Base-by-base conservation (phyloP, 1,140 invertebrate genomes). In the Trichonephila inaurata region DNA sequence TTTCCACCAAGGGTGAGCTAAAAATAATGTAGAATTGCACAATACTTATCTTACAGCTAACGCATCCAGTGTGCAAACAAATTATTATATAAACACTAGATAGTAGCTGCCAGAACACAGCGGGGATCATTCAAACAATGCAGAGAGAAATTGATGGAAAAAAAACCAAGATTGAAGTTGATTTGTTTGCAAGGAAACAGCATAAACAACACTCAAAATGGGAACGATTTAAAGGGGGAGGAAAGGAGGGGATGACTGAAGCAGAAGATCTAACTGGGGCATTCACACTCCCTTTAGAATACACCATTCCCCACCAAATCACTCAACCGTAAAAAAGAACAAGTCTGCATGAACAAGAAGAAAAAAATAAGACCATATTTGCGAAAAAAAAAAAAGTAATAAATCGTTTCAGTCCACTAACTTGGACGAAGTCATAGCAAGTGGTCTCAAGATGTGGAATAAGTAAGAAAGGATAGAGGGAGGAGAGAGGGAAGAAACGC, bases 391-490 rank as follows among this genome's bases (percentile, higher is more conserved):
- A 60, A 61, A 62, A 91, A 82, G 14, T 40, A 40, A 40, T 40
- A 40, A 28, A 62, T 21, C 51, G 69, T 82, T 64, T 91, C 86
- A 85, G 82, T 85, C 82, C 44, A 85, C 61, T 88, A 62, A 66
- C 86, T 88, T 88, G 28, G 60, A 3, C 24, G 86, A 88, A 62
- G 86, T 60, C 82, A 88, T 58, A 58, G 85, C 85, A 89, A 93
- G 92, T 92, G 92, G 92, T 93, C 28, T 88, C 85, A 93, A 93
- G 92, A 93, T 93, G 85, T 88, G 18, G 72, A 62, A 64, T 58
- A 40, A 40, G 33, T 40, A 40, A 40, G 33, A 40, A 40, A 40
- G 3, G 33, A 40, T 40, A 40, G 33, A 40, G 4, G 33, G 33
- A 77, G 14, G 88, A 21, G 81, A 44, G 81, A 12, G 51, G 33